Evolutionary conservation across 2,888 invertebrate genomes (phyloP), one percentile per base, ranked within the genome.

Genomic region (Amphipyra tragopoginis): DNA sequence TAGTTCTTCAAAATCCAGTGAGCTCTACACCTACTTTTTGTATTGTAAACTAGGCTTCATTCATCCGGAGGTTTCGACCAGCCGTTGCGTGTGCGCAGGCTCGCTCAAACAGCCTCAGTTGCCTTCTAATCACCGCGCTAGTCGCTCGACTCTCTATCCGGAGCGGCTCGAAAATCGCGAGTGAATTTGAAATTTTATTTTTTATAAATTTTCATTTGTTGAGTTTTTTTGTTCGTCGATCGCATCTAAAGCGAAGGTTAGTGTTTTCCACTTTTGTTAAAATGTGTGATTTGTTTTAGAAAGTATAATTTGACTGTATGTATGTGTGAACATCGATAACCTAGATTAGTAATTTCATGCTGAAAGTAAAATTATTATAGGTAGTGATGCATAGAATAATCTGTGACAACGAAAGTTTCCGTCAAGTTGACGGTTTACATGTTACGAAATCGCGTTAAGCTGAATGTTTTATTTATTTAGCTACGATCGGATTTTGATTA

Each of bases 91-190:
- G 43, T 45, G 67, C 80, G 80, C 83, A 72, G 48, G 58, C 51
- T 51, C 39, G 58, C 40, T 49, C 44, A 43, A 72, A 68, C 68
- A 65, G 62, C 75, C 72, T 79, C 72, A 83, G 83, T 83, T 70
- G 63, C 60, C 68, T 69, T 67, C 63, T 14, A 71, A 68, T 51
- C 75, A 70, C 67, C 73, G 77, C 63, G 74, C 61, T 9, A 48
- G 71, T 51, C 74, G 70, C 76, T 70, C 72, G 77, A 43, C 44
- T 53, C 38, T 42, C 44, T 21, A 40, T 13, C n/a, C 11, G 6
- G 40, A 49, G 64, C 65, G 67, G 56, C 60, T 38, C 55, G 51
- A 47, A 55, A 58, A 50, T 45, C 77, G 77, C 62, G 77, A 57
- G 80, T 77, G 80, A 65, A 61, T 43, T 72, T 50, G 44, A 55